A percentile compares a stretch with the other conserved stretches of the same genome.
phyloP scores from a whole-genome alignment of 2,797 vertebrate genomes.

The Momotus momota region DNA sequence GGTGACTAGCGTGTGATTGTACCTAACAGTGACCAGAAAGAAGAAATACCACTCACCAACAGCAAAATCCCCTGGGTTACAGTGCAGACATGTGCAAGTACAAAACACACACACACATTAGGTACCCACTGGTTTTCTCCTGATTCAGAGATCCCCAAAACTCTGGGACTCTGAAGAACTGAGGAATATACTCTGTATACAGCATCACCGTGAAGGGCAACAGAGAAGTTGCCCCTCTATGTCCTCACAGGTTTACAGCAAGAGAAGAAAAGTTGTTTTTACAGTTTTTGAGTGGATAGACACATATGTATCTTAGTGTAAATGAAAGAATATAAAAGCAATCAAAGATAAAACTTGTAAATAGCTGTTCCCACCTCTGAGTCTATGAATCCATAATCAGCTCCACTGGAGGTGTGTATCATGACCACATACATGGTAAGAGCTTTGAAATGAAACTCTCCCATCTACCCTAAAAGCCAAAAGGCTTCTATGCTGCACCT shows the following conservation, averaged over 20 bases:
- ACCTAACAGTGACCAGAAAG: not conserved
- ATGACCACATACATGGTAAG: not conserved
- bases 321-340: not conserved
- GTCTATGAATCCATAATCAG: not conserved
- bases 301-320: not conserved
- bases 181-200: not conserved
- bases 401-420: not conserved
- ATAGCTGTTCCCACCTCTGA: not conserved
- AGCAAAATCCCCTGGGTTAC: not conserved
- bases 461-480: not conserved
- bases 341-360: not conserved
- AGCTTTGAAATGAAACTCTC: not conserved
- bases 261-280: not conserved
- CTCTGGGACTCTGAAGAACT: not conserved
- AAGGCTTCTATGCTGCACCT: not conserved
- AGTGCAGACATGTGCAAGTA: fast-evolving
- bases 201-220: not conserved
- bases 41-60: not conserved
- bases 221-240: not conserved
- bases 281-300: not conserved
- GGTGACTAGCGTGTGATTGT: fast-evolving
- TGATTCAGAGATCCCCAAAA: not conserved
- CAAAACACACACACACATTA: not conserved
- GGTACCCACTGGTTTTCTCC: not conserved
- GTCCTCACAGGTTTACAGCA: not conserved